Evolutionary conservation across 2,797 vertebrate species (phyloP).

Genomic region (Enteromius argenteus): DNA sequence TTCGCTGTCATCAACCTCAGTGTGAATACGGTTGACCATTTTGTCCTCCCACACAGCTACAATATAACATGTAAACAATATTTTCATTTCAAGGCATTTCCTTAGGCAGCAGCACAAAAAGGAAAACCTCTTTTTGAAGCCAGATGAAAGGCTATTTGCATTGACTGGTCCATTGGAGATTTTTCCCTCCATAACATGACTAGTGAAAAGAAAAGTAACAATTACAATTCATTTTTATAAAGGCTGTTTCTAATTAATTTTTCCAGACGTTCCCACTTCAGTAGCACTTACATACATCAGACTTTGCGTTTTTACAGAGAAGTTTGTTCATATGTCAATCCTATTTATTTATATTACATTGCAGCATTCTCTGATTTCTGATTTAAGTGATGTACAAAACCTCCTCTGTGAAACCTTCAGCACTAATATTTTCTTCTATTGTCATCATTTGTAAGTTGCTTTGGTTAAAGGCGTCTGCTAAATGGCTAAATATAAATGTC

Average conservation of each 20-base stretch:
- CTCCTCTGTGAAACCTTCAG: neutral
- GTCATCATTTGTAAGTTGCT: neutral
- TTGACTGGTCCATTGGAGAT: neutral
- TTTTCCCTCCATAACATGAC: neutral
- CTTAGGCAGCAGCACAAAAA: neutral
- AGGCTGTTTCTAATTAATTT: neutral
- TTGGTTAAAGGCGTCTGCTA: neutral
- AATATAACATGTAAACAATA: neutral
- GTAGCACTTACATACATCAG: too few species aligned
- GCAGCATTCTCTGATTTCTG: neutral
- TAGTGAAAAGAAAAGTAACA: neutral
- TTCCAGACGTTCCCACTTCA: too few species aligned
- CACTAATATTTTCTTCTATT: neutral
- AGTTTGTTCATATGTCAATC: too few species aligned
- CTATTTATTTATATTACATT: neutral
- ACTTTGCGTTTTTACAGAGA: too few species aligned
- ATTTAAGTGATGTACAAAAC: neutral
- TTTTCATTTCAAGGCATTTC: neutral
- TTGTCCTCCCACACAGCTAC: neutral
- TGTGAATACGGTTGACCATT: neutral
- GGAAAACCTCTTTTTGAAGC: neutral
- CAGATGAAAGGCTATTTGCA: neutral
- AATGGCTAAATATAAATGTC: neutral
- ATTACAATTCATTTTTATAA: neutral
- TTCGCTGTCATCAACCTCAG: neutral